phyloP scores from a whole-genome alignment of 37 sponge, comb jelly and placozoan genomes.

The Aphrocallistes beatrix region DNA sequence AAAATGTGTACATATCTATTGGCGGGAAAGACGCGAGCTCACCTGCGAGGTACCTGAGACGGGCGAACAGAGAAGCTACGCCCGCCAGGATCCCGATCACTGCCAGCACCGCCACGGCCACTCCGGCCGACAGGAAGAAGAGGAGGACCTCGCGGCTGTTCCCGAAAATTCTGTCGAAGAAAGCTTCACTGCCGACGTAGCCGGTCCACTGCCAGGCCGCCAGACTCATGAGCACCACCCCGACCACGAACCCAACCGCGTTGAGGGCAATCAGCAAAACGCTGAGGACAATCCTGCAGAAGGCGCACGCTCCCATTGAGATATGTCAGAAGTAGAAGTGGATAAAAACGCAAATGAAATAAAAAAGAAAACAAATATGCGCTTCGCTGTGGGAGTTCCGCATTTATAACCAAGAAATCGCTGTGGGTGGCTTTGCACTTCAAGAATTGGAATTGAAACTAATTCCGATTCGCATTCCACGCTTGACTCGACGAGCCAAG shows the following conservation, averaged over 20 bases:
- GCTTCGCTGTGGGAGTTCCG: no score
- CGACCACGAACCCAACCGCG: background rate
- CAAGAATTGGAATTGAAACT: no score
- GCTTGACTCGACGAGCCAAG: no score
- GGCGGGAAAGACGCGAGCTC: background rate
- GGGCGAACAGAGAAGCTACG: background rate
- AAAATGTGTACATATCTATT: no score
- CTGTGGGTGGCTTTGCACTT: no score
- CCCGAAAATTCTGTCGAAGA: background rate
- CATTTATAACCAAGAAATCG: no score
- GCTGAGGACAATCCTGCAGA: background rate
- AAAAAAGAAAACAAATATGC: no score
- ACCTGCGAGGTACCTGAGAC: slow-evolving; percentile 1
- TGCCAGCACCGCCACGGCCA: background rate
- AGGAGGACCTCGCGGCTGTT: background rate
- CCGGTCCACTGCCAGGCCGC: background rate
- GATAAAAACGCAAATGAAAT: no score
- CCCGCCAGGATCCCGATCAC: background rate
- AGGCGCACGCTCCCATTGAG: background rate
- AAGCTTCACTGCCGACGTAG: background rate
- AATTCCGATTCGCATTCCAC: no score
- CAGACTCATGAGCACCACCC: background rate
- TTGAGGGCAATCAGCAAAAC: background rate
- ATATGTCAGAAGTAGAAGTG: background rate
- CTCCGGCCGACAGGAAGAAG: background rate